A percentile compares a stretch with the other conserved stretches of the same genome.
These are phyloP conservation scores for Nomada flava DNA, from an alignment of 2,888 invertebrate genomes.

Conservation along the genomic window DNA sequence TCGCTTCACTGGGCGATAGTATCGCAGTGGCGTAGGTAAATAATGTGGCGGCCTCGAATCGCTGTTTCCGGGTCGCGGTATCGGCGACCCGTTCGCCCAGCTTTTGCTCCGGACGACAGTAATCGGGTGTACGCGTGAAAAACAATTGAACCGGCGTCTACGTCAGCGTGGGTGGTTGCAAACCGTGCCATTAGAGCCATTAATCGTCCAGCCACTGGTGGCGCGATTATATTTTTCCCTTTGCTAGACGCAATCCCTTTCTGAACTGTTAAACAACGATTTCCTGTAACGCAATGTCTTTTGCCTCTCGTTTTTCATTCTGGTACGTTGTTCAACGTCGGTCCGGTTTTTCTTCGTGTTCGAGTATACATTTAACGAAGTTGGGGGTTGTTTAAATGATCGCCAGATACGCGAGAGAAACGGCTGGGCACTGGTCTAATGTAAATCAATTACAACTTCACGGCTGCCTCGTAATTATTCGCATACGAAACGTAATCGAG, in stretches of 20 bases:
- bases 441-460: conserved; percentile 32
- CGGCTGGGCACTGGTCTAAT: conserved; percentile 13
- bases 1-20: conserved; percentile 6
- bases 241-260: neutral
- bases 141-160: conserved; percentile 28
- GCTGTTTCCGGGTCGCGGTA: conserved; percentile 17
- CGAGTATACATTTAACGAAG: no score
- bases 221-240: conserved; percentile 7
- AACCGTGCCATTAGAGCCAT: conserved; percentile 23
- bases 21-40: conserved; percentile 30
- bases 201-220: conserved; percentile 23
- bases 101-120: conserved; percentile 18
- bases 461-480: conserved; percentile 20
- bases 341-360: no score
- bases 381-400: neutral
- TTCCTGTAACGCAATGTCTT: neutral
- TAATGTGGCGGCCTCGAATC: conserved; percentile 22
- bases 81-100: conserved; percentile 6
- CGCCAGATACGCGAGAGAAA: neutral
- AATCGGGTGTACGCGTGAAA: conserved; percentile 30
- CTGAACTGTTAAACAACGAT: neutral
- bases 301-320: no score
- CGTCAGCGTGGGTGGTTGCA: neutral
- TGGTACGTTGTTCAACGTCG: no score
- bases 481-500: conserved; percentile 32